Percentiles rank a stretch among this genome's conserved stretches.
Conservation (phyloP, 2,888 invertebrate genomes). For the Dinocampus coccinellae region DNA sequence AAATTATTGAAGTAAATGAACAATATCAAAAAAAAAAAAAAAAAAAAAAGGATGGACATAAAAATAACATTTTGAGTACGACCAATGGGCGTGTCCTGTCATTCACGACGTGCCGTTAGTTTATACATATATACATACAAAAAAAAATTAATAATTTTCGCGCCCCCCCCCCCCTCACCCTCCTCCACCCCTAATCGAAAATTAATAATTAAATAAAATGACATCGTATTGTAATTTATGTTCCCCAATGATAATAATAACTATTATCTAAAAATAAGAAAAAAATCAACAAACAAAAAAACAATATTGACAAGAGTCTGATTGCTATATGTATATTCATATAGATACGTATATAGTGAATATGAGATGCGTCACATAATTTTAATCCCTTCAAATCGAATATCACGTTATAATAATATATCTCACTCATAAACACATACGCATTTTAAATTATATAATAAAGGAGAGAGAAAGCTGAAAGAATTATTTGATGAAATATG, state of each 20-base stretch:
- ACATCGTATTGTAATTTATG: conserved; percentile 60
- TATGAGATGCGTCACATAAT: background rate
- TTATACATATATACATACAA: conserved; percentile 25
- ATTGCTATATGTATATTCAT: conserved; percentile 41
- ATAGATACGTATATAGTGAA: background rate
- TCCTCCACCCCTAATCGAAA: background rate
- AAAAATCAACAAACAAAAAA: background rate
- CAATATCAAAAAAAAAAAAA: background rate
- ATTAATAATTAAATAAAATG: background rate
- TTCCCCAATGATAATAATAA: conserved; percentile 56
- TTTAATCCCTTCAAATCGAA: background rate
- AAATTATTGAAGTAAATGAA: background rate
- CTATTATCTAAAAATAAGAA: conserved; percentile 18
- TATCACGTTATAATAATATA: background rate
- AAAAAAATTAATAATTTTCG: background rate
- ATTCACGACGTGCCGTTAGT: conserved; percentile 59
- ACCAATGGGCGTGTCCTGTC: conserved; percentile 62
- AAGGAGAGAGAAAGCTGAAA: background rate
- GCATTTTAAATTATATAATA: background rate
- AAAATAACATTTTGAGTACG: conserved; percentile 56
- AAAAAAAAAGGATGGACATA: conserved; percentile 5
- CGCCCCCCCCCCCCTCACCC: too few relatives aligned
- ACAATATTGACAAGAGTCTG: conserved; percentile 59
- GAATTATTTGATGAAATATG: background rate
- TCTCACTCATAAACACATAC: background rate